Percentiles rank a stretch among this genome's conserved stretches.
Evolutionary conservation across 2,113 vertebrate genomes (phyloP).

Genomic region (Tympanuchus pallidicinctus): DNA sequence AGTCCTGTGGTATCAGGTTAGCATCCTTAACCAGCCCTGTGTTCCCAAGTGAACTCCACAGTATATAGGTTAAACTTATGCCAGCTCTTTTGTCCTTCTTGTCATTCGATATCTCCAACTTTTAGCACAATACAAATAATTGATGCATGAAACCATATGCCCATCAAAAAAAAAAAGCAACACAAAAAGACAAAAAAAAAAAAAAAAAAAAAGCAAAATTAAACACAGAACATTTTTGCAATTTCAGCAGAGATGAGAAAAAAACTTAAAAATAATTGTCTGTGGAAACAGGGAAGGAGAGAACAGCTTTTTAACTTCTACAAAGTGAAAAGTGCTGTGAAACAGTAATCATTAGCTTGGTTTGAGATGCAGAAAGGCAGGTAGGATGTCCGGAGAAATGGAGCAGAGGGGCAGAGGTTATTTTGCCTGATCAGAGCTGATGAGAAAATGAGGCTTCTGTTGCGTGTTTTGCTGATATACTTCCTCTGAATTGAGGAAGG

Average conservation of each 20-base stretch:
- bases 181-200: neutral
- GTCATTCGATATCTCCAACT: neutral
- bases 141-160: constrained; percentile 18
- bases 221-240: neutral
- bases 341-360: neutral
- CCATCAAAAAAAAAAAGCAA: neutral
- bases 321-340: neutral
- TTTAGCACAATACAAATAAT: constrained; percentile 45
- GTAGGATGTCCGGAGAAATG: neutral
- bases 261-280: neutral
- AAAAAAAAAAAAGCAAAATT: neutral
- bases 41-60: neutral
- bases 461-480: neutral
- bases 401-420: neutral
- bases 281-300: neutral
- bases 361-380: neutral
- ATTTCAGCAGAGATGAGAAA: neutral
- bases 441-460: neutral
- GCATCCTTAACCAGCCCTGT: neutral
- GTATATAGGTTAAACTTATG: constrained; percentile 7
- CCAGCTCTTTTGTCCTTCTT: neutral
- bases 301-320: neutral
- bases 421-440: neutral
- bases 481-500: neutral
- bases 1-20: neutral